Evolutionary conservation across 2,113 vertebrate genomes (phyloP), one percentile per base, ranked within the genome.

Genomic region (Calypte anna): DNA sequence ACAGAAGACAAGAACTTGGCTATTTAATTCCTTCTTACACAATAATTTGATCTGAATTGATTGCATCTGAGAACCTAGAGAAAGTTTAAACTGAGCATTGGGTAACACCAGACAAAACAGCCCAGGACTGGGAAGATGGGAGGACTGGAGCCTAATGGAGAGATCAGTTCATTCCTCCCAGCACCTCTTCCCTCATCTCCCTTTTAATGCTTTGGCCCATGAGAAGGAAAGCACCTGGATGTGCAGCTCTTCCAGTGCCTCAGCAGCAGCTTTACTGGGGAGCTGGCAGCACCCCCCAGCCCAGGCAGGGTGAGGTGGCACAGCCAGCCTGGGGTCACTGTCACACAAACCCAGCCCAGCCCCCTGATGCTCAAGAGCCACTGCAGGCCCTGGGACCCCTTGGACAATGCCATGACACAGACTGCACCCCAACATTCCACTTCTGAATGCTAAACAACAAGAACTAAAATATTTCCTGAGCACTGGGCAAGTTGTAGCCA

Each of bases 141-240:
- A 36, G 51, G 54, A 19, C 12, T 11, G 14, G 1, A 61, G 50
- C 23, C 55, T 38, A 22, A 23, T 2, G 17, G 17, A 9, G 38
- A 5, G 33, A 67, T 21, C 64, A 21, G 6, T 28, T 38, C n/a
- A 6, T 38, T 38, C 43, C 54, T n/a, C 50, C 16, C 8, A 16
- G 36, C n/a, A 4, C 22, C 40, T 18, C 21, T 9, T 73, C 18
- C 14, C 38, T 46, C 18, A 0, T 22, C 40, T 44, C 25, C 23
- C 18, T 44, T 18, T 11, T 6, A n/a, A 5, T 3, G 0, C 1
- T 25, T 17, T 30, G 74, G 19, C 17, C 10, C 27, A 4, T 62
- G 23, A 25, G 5, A 3, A n/a, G 4, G 11, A 14, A 18, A 30
- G 27, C 40, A n/a, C 17, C 46, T 33, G 2, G 0, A 2, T 0